These are phyloP conservation scores for Scaptodrosophila lebanonensis DNA, from an alignment of 1,140 invertebrate species.

Conservation along the genomic window DNA sequence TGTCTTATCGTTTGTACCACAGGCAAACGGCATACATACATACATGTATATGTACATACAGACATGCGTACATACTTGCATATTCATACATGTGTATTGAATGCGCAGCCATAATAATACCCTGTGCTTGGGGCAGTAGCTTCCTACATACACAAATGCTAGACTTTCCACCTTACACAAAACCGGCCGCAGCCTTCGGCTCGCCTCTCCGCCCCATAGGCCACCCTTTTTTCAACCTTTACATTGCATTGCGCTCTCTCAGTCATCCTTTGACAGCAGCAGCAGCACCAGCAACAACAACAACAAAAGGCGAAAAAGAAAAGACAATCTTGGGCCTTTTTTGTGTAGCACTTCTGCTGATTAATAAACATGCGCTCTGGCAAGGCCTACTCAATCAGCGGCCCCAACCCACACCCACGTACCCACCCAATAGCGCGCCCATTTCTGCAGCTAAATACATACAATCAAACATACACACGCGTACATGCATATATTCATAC, in stretches of 20 bases:
- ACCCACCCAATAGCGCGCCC: constrained; percentile 15
- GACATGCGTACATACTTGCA: too few species aligned
- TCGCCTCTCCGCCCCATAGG: background rate
- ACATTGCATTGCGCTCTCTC: constrained; percentile 31
- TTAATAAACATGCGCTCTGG: constrained; percentile 73
- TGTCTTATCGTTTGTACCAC: background rate
- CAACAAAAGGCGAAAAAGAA: constrained; percentile 53
- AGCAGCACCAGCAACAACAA: too few species aligned
- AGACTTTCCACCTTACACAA: constrained; percentile 40
- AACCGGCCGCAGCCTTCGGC: constrained; percentile 40
- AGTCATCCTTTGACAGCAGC: constrained; percentile 9
- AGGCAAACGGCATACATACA: background rate
- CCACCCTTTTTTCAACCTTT: constrained; percentile 38
- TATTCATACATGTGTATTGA: constrained; percentile 45
- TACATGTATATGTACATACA: background rate
- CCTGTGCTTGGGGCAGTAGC: too few species aligned
- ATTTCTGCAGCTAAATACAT: constrained; percentile 5
- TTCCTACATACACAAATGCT: constrained; percentile 1
- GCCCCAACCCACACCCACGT: constrained; percentile 25
- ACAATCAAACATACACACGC: constrained; percentile 8
- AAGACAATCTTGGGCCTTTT: constrained; percentile 44
- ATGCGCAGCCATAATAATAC: constrained; percentile 71
- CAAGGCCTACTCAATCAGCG: constrained; percentile 65
- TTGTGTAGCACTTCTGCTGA: constrained; percentile 50
- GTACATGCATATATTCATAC: constrained; percentile 4